A percentile compares a stretch with the other conserved stretches of the same genome.
These are phyloP conservation scores for Drosophila vallismaia DNA, from an alignment of 2,888 invertebrate species.

Conservation along the genomic window DNA sequence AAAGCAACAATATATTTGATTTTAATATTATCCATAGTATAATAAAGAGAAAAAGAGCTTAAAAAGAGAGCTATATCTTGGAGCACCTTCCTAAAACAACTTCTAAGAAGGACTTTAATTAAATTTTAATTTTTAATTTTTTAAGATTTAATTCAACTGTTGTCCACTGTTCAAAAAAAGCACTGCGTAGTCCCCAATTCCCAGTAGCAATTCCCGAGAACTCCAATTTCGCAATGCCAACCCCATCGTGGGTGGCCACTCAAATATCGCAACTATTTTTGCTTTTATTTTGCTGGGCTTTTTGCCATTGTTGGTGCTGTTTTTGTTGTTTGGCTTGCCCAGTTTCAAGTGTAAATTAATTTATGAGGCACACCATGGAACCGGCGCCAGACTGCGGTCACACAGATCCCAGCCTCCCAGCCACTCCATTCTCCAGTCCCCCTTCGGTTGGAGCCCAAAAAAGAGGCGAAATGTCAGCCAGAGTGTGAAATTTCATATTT, in stretches of 20 bases:
- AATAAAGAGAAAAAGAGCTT: too few species aligned
- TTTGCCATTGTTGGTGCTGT: conserved; percentile 25
- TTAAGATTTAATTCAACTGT: too few species aligned
- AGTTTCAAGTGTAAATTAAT: conserved; percentile 78
- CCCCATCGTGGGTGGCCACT: conserved; percentile 40
- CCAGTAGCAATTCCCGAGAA: conserved; percentile 8
- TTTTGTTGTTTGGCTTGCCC: conserved; percentile 52
- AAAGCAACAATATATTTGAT: neutral
- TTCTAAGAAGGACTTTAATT: too few species aligned
- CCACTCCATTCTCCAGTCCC: neutral
- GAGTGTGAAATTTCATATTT: conserved; percentile 77
- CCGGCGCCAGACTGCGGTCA: conserved; percentile 64
- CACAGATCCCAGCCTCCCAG: conserved; percentile 3
- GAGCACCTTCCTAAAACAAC: too few species aligned
- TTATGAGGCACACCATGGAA: conserved; percentile 72
- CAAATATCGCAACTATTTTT: conserved; percentile 8
- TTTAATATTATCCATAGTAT: too few species aligned
- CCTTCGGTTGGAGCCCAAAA: conserved; percentile 26
- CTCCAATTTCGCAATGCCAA: conserved; percentile 34
- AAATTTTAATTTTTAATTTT: too few species aligned
- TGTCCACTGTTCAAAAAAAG: neutral
- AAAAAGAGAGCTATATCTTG: too few species aligned
- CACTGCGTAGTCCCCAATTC: conserved; percentile 18
- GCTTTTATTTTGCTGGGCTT: conserved; percentile 44
- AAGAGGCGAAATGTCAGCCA: conserved; percentile 64